Conservation (phyloP, 2,888 invertebrate genomes). For the Scaptomyza flava region DNA sequence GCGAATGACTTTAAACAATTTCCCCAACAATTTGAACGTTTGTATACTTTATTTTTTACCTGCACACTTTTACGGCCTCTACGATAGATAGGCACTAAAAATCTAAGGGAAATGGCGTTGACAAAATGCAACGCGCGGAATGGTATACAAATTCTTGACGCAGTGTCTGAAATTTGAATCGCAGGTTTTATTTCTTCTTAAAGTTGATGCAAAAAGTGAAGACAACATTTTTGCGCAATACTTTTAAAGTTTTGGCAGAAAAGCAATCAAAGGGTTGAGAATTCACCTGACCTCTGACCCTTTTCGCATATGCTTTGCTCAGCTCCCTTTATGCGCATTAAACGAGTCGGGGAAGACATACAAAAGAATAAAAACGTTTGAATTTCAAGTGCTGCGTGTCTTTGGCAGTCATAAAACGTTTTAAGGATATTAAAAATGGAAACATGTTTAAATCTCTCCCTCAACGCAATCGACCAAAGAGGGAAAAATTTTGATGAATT, state of each 20-base stretch:
- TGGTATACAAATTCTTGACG: conserved; percentile 63
- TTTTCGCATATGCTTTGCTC: neutral
- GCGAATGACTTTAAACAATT: conserved; percentile 72
- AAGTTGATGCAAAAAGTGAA: conserved; percentile 14
- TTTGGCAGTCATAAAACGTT: conserved; percentile 66
- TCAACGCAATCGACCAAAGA: conserved; percentile 25
- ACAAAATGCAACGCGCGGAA: conserved; percentile 54
- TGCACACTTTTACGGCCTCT: conserved; percentile 48
- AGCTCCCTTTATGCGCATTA: conserved; percentile 62
- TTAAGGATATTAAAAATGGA: conserved; percentile 67
- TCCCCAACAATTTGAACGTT: conserved; percentile 47
- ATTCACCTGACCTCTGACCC: conserved; percentile 29
- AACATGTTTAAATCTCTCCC: conserved; percentile 43
- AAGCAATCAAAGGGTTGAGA: conserved; percentile 36
- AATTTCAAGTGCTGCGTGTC: conserved; percentile 59
- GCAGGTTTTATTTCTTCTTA: conserved; percentile 29
- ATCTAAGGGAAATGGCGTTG: conserved; percentile 53
- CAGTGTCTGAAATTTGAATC: conserved; percentile 63
- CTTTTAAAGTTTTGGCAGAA: conserved; percentile 4
- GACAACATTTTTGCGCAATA: conserved; percentile 7
- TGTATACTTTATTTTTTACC: conserved; percentile 19
- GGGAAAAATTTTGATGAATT: conserved; percentile 59
- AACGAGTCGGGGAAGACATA: conserved; percentile 30
- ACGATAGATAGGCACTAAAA: conserved; percentile 66
- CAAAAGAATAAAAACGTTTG: conserved; percentile 44